Evolutionary conservation across 2,888 invertebrate genomes (phyloP).

Genomic region (Hypselothyrea guttata): DNA sequence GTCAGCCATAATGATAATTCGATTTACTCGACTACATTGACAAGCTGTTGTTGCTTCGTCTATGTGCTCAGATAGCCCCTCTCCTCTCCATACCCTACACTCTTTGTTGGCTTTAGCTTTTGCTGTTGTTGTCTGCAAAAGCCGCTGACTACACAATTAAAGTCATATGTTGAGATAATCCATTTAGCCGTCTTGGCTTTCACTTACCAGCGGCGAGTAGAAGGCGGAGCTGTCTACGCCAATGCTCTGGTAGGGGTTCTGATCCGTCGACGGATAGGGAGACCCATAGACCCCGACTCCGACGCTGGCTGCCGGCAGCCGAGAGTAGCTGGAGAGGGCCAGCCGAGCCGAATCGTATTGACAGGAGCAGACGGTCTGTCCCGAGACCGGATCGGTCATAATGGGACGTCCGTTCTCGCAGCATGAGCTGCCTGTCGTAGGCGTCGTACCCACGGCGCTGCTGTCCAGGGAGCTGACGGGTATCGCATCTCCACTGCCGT

Average conservation of each 20-base stretch:
- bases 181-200: constrained; percentile 63
- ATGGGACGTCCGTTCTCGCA: constrained; percentile 96
- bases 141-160: constrained; percentile 74
- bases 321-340: constrained; percentile 91
- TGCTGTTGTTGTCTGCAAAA: constrained; percentile 11
- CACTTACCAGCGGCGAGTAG: constrained; percentile 96
- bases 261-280: constrained; percentile 94
- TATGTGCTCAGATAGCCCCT: no score
- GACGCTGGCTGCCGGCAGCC: constrained; percentile 89
- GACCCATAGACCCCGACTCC: constrained; percentile 92
- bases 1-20: constrained; percentile 80
- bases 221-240: constrained; percentile 97
- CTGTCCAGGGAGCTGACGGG: constrained; percentile 68
- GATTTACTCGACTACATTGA: constrained; percentile 78
- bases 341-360: constrained; percentile 95
- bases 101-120: background rate
- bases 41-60: constrained; percentile 51
- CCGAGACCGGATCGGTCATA: constrained; percentile 95
- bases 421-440: constrained; percentile 84
- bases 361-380: constrained; percentile 96
- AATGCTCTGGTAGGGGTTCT: constrained; percentile 96
- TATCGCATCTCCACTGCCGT: constrained; percentile 42
- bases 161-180: constrained; percentile 81
- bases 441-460: constrained; percentile 64
- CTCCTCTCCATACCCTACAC: background rate